These are phyloP conservation scores for Sebastes aleutianus DNA, from an alignment of 2,797 vertebrate genomes.

Conservation along the genomic window DNA sequence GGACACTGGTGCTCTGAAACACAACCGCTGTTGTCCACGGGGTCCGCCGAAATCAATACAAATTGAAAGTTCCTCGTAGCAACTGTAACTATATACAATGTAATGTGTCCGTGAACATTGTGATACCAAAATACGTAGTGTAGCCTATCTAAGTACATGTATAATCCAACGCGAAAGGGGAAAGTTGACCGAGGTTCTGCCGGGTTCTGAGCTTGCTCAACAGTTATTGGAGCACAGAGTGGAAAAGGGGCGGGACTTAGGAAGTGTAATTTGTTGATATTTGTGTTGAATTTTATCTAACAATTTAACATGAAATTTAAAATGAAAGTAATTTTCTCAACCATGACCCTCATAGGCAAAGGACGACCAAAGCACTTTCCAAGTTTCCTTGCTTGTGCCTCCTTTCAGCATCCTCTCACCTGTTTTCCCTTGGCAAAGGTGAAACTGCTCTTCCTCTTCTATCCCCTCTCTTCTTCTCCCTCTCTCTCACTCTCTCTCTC, in stretches of 20 bases:
- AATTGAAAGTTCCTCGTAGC: too few species aligned
- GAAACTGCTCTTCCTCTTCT: conserved; percentile 13
- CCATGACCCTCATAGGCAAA: not conserved
- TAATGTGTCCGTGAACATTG: not conserved
- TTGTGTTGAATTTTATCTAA: not conserved
- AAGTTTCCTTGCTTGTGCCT: conserved; percentile 32
- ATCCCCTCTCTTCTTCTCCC: not conserved
- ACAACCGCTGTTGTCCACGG: too few species aligned
- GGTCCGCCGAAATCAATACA: too few species aligned
- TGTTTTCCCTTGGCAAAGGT: conserved; percentile 39
- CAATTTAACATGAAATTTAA: not conserved
- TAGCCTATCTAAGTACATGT: not conserved
- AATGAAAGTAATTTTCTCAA: conserved; percentile 1
- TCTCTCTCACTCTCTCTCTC: not conserved
- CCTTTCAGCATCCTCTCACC: conserved; percentile 27
- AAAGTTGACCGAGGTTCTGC: too few species aligned
- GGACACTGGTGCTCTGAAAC: too few species aligned
- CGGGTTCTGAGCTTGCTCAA: not conserved
- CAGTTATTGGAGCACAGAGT: not conserved
- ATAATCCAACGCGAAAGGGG: not conserved
- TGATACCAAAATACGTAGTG: not conserved
- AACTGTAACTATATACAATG: not conserved
- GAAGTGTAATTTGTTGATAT: too few species aligned
- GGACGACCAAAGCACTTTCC: conserved; percentile 7
- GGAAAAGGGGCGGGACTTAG: not conserved